phyloP scores from a whole-genome alignment of 2,113 vertebrate species.

The Budorcas taxicolor region DNA sequence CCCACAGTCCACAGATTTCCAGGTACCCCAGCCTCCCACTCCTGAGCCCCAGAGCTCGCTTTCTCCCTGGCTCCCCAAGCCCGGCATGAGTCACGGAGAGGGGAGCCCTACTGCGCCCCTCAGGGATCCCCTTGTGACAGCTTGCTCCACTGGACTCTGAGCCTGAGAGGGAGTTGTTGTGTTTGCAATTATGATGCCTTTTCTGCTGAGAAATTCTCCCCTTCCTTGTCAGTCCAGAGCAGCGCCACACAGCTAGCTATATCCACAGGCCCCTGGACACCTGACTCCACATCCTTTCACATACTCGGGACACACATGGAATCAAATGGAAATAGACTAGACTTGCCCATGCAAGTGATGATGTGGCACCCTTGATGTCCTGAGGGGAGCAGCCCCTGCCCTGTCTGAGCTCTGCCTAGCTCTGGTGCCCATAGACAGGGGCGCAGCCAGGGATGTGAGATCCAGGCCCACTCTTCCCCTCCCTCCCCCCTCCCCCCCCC shows the following conservation, averaged over 20 bases:
- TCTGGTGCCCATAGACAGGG: neutral
- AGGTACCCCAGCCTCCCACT: constrained; percentile 75
- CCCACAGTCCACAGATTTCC: constrained; percentile 77
- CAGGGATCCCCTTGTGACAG: neutral
- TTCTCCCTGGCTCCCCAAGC: neutral
- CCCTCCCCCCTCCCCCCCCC: neutral
- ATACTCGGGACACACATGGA: neutral
- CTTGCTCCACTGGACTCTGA: rapidly evolving
- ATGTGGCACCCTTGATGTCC: neutral
- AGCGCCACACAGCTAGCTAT: neutral
- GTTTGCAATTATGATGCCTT: neutral
- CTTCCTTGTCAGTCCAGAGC: neutral
- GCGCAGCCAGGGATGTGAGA: neutral
- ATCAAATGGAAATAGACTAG: neutral
- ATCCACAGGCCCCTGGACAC: neutral
- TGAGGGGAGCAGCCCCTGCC: neutral
- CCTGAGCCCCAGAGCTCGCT: neutral
- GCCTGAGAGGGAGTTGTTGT: too few relatives aligned
- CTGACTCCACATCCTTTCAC: neutral
- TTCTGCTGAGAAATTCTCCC: neutral
- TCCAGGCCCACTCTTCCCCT: neutral
- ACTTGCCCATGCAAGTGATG: neutral
- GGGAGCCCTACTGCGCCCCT: rapidly evolving
- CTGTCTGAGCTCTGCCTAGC: neutral
- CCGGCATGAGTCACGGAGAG: neutral